A percentile compares a stretch with the other conserved stretches of the same genome.
Evolutionary conservation across 2,888 invertebrate species (phyloP).

Genomic region (Diarsia dahlii): DNA sequence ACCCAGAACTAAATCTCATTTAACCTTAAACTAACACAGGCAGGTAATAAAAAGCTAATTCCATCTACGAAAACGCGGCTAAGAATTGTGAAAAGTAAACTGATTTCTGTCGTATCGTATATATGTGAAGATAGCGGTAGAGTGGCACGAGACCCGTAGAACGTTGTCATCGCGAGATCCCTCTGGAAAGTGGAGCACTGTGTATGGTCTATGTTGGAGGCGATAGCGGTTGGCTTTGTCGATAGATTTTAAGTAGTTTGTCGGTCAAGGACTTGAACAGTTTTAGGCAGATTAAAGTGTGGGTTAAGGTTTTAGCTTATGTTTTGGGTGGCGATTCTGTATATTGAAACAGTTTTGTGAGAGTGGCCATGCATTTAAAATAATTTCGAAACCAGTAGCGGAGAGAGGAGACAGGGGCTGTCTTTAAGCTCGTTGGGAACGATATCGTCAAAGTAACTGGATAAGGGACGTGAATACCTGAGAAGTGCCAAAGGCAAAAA

Average conservation of each 20-base stretch:
- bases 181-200: conserved; percentile 69
- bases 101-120: conserved; percentile 65
- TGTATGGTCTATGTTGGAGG: conserved; percentile 25
- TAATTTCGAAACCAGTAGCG: background rate
- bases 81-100: conserved; percentile 62
- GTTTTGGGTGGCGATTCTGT: background rate
- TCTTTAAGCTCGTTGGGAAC: too few relatives aligned
- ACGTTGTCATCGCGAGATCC: conserved; percentile 71
- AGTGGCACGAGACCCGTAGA: conserved; percentile 67
- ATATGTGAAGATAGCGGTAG: conserved; percentile 56
- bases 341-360: background rate
- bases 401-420: too few relatives aligned
- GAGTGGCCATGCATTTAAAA: background rate
- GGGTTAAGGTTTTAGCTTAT: background rate
- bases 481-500: too few relatives aligned
- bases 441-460: too few relatives aligned
- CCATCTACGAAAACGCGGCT: conserved; percentile 35
- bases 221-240: conserved; percentile 7
- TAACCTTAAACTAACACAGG: background rate
- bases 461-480: too few relatives aligned
- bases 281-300: background rate
- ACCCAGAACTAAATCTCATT: too few relatives aligned
- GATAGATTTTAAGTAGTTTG: background rate
- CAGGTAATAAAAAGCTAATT: conserved; percentile 53
- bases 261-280: background rate